Conservation (phyloP, 1,140 invertebrate genomes). For the roundworm (Caenorhabditis elegans) region WBcel235 BX284605.5:13663501-13664000, state of each 20-base stretch:
- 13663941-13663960: background rate
- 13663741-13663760: conserved; percentile 6
- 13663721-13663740: conserved; percentile 20
- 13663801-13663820: too few species aligned
- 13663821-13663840: too few species aligned
- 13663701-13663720: background rate
- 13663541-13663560: conserved; percentile 11
- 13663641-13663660: background rate
- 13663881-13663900: background rate
- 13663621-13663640: conserved; percentile 2
- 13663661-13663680: background rate
- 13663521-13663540: conserved; percentile 22
- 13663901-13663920: background rate
- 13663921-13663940: background rate
- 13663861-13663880: background rate
- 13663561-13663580: background rate
- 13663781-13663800: too few species aligned
- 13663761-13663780: conserved; percentile 7
- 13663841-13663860: background rate
- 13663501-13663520: conserved; percentile 15
- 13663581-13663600: background rate
- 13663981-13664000: background rate
- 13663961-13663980: background rate
- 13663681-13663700: background rate
- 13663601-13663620: background rate